A percentile compares a stretch with the other conserved stretches of the same genome.
Conservation (phyloP, 1,140 invertebrate species). For the Fopius arisanus region DNA sequence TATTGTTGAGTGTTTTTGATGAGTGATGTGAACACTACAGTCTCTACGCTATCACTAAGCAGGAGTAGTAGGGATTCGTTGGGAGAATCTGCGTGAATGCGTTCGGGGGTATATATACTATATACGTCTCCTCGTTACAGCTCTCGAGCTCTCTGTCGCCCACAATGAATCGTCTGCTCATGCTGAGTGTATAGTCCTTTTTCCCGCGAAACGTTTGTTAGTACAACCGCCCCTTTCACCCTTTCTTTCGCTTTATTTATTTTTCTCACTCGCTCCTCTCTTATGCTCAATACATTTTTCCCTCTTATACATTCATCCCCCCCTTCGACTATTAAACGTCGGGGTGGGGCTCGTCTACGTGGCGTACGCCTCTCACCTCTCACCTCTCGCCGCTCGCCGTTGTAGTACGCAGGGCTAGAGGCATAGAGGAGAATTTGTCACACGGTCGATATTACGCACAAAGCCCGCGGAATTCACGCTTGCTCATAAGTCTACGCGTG, state of each 20-base stretch:
- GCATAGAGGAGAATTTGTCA: background rate
- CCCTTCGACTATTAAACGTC: background rate
- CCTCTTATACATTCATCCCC: background rate
- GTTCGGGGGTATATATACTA: background rate
- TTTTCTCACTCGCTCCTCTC: background rate
- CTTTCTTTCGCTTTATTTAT: too few species aligned
- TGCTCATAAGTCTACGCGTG: background rate
- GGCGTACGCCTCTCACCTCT: too few species aligned
- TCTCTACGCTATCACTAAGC: slow-evolving; percentile 6
- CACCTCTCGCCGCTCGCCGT: too few species aligned
- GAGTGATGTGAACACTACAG: slow-evolving; percentile 5
- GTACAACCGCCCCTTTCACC: background rate
- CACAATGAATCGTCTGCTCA: background rate
- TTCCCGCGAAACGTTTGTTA: background rate
- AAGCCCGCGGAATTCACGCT: slow-evolving; percentile 1
- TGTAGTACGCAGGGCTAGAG: background rate
- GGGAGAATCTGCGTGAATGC: slow-evolving; percentile 5
- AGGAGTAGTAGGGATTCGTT: background rate
- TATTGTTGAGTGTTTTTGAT: background rate
- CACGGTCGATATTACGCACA: slow-evolving; percentile 5
- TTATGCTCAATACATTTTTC: background rate
- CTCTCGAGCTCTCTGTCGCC: background rate
- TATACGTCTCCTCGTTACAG: background rate
- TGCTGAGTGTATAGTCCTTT: background rate
- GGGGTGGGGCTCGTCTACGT: background rate